Percentiles rank a stretch among this genome's conserved stretches.
These are phyloP conservation scores for Chirona hameri DNA, from an alignment of 2,888 invertebrate genomes.

Conservation along the genomic window DNA sequence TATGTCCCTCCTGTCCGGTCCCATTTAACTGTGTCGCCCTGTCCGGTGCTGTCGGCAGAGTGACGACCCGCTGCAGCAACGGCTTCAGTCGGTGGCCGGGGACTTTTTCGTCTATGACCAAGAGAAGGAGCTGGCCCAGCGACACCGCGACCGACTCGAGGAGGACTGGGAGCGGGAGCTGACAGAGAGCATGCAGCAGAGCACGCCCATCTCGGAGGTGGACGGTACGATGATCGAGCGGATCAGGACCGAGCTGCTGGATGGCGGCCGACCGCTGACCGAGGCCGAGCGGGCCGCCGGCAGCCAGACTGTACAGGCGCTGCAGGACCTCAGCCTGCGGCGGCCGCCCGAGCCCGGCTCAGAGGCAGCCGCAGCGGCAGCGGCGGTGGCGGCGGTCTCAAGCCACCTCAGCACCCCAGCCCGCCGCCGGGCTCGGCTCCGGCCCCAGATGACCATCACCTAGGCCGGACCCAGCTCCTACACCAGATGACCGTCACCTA, in stretches of 20 bases:
- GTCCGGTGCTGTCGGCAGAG: background rate
- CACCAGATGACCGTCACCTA: too few species aligned
- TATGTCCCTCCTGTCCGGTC: too few species aligned
- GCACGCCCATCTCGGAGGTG: background rate
- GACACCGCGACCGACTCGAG: background rate
- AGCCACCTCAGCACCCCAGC: background rate
- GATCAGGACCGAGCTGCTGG: background rate
- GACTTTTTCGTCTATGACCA: slow-evolving; percentile 25
- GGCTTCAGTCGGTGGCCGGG: slow-evolving; percentile 2
- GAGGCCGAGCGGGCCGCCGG: background rate
- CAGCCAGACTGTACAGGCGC: background rate
- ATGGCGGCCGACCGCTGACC: background rate
- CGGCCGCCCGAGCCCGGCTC: too few species aligned
- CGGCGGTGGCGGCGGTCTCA: background rate
- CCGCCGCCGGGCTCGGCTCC: background rate
- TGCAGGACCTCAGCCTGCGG: background rate
- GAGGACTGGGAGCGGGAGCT: slow-evolving; percentile 27
- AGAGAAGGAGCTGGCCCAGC: slow-evolving; percentile 10
- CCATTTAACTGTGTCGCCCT: too few species aligned
- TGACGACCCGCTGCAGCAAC: background rate
- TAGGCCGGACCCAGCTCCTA: too few species aligned
- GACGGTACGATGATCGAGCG: background rate
- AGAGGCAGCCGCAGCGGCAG: too few species aligned
- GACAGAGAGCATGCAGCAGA: slow-evolving; percentile 9
- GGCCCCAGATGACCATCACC: background rate